phyloP scores from a whole-genome alignment of 1,140 invertebrate species.

The Phymorhynchus buccinoides region DNA sequence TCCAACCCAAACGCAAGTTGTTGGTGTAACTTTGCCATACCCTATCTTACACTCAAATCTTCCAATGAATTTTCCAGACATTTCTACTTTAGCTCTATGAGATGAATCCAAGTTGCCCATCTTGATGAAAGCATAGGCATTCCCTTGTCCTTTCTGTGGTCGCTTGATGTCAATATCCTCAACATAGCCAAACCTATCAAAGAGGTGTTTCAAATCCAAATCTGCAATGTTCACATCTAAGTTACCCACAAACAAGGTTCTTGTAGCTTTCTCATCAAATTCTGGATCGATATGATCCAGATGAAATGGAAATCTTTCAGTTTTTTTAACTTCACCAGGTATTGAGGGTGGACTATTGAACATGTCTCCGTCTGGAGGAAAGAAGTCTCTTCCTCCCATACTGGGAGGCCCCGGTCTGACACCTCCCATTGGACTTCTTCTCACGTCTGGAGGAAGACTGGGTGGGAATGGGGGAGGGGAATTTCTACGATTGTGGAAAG shows the following conservation, averaged over 20 bases:
- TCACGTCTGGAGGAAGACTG: constrained; percentile 44
- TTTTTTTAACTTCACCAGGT: constrained; percentile 50
- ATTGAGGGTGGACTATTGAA: constrained; percentile 34
- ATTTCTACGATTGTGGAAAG: constrained; percentile 32
- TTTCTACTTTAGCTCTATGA: constrained; percentile 94
- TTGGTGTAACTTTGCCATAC: constrained; percentile 98
- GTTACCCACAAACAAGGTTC: constrained; percentile 98
- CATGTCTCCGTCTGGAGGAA: constrained; percentile 39
- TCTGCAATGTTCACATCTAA: constrained; percentile 97
- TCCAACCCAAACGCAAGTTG: constrained; percentile 97
- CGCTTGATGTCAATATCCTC: constrained; percentile 99
- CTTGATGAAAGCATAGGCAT: constrained; percentile 97
- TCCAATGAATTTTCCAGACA: constrained; percentile 97
- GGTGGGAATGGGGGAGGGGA: constrained; percentile 42
- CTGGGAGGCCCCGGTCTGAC: constrained; percentile 27
- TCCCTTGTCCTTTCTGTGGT: constrained; percentile 86
- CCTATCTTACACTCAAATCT: constrained; percentile 99
- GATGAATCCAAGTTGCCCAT: constrained; percentile 92
- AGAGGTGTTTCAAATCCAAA: constrained; percentile 91
- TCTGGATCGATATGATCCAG: constrained; percentile 95
- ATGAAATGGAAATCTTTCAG: constrained; percentile 98
- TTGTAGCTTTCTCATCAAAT: constrained; percentile 95
- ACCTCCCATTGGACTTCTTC: constrained; percentile 42
- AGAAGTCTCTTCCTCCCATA: constrained; percentile 5
- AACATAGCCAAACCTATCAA: constrained; percentile 94